Base-by-base conservation (phyloP, 2,113 vertebrate species). In the Bubalus kerabau region DNA sequence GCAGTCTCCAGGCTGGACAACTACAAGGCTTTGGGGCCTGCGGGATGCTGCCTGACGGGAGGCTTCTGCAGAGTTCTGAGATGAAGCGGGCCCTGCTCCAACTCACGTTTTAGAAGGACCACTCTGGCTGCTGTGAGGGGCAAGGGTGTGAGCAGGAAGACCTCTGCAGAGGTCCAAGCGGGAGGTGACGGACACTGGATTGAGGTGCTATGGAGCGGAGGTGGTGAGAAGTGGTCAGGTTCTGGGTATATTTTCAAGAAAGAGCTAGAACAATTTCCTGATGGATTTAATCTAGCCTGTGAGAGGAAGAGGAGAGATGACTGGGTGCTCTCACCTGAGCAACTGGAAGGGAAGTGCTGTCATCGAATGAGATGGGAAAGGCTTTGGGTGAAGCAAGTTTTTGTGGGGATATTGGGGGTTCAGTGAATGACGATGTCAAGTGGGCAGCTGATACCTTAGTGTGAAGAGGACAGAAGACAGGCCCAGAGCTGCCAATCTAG, bases 191-290 rank as follows among this genome's bases (percentile, higher is more conserved):
- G 50, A 32, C 57, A 5, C 13, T 32, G 32, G 32, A 26, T 67
- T 17, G 26, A 11, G 24, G 30, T 4, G 46, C n/a, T 26, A 1
- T 2, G 12, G 9, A 46, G n/a, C 0, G 1, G n/a, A 76, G 17
- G 48, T 19, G 23, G 60, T 30, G 5, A 40, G 74, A 81, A 9
- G 28, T 15, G 2, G 46, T 28, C 60, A 46, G 21, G n/a, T 26
- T 56, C 54, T 62, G 46, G 46, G 52, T 16, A 13, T 11, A 26
- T 48, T 52, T 40, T 91, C 59, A n/a, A 71, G 87, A 52, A 13
- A 93, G 24, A 86, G 67, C 81, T 8, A 56, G 92, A 43, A 82
- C 21, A 9, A 91, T 36, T 59, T 91, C 60, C 60, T 43, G 59
- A 59, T 54, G 46, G 64, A 87, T 74, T 40, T 50, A 48, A 26